Evolutionary conservation across 2,888 invertebrate genomes (phyloP).

Genomic region (Acanthoscelides obtectus): DNA sequence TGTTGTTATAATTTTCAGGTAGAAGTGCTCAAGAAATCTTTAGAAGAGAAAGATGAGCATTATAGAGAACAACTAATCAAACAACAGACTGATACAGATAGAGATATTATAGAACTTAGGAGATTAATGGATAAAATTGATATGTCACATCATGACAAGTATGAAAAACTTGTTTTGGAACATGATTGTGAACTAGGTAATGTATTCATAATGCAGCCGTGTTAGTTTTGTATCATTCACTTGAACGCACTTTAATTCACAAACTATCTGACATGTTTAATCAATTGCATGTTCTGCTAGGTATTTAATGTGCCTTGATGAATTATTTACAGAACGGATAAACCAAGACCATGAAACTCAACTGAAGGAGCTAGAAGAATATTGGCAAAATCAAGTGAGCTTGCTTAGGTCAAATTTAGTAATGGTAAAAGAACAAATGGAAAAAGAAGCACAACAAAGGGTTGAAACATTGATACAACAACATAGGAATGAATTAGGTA

Average conservation of each 20-base stretch:
- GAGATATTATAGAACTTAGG: conserved; percentile 65
- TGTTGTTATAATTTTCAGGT: conserved; percentile 49
- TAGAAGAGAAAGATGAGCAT: conserved; percentile 59
- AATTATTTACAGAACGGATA: conserved; percentile 39
- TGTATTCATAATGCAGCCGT: background rate
- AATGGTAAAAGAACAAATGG: conserved; percentile 50
- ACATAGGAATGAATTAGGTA: conserved; percentile 60
- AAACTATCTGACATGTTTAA: background rate
- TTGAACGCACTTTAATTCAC: background rate
- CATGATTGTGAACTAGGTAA: conserved; percentile 66
- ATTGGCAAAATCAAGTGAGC: conserved; percentile 45
- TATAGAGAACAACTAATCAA: conserved; percentile 54
- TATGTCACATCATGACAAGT: conserved; percentile 66
- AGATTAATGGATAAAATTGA: conserved; percentile 69
- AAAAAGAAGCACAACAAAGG: conserved; percentile 47
- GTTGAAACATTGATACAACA: conserved; percentile 51
- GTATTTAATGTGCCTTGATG: background rate
- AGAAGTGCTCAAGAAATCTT: conserved; percentile 59
- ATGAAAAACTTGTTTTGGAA: conserved; percentile 61
- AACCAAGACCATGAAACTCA: conserved; percentile 43
- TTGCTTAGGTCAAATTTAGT: conserved; percentile 47
- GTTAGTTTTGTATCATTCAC: background rate
- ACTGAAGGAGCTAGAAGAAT: conserved; percentile 44
- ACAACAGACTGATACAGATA: conserved; percentile 62
- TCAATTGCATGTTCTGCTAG: background rate